phyloP scores from a whole-genome alignment of 2,797 vertebrate genomes.

The Coregonus sp. region DNA sequence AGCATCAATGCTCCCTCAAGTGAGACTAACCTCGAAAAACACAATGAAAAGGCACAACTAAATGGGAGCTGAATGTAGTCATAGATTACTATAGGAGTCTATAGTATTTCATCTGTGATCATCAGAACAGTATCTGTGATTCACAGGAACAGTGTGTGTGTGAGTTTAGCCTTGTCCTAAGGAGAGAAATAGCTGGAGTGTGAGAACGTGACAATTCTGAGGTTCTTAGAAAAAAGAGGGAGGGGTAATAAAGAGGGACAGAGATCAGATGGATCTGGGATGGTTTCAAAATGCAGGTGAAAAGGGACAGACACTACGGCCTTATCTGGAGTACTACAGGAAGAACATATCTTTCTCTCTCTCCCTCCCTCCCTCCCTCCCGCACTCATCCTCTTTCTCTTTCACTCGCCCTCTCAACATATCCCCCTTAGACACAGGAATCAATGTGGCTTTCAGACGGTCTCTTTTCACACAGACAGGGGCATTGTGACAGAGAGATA shows the following conservation, averaged over 20 bases:
- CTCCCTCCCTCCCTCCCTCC: neutral
- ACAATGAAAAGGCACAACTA: too few species aligned
- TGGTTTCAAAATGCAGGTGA: neutral
- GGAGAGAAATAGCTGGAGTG: neutral
- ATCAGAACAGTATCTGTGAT: too few species aligned
- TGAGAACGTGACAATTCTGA: neutral
- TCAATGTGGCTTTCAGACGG: constrained; percentile 1
- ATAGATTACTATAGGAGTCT: too few species aligned
- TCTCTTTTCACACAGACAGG: neutral
- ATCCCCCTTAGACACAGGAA: neutral
- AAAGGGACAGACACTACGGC: neutral
- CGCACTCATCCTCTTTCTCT: neutral
- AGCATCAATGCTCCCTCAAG: too few species aligned
- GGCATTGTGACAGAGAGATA: neutral
- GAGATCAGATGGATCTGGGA: neutral
- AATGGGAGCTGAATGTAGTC: too few species aligned
- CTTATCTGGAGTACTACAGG: neutral
- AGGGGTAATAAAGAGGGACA: too few species aligned
- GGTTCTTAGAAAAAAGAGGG: neutral
- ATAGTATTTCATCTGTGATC: too few species aligned
- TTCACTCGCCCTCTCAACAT: neutral
- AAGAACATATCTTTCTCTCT: neutral
- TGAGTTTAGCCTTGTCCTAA: neutral
- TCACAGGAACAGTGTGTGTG: neutral
- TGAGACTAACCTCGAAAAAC: too few species aligned